These are phyloP conservation scores for Dallia pectoralis DNA, from an alignment of 2,797 vertebrate species.

Conservation along the genomic window DNA sequence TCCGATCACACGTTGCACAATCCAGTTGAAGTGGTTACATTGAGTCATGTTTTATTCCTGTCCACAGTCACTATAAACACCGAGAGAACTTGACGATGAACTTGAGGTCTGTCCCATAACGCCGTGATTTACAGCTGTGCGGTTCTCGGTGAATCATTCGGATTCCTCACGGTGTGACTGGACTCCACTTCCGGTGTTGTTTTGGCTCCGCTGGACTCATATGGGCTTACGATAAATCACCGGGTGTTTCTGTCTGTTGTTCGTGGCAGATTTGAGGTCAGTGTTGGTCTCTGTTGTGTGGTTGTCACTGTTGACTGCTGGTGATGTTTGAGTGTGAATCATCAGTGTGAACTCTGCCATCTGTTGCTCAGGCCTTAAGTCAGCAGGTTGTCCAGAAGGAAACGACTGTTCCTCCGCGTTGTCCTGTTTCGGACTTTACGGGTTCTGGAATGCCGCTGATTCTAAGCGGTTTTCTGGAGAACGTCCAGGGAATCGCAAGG, in stretches of 20 bases:
- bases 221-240: background rate
- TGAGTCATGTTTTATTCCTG: background rate
- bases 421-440: background rate
- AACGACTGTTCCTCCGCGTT: background rate
- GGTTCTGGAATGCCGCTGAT: background rate
- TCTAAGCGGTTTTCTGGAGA: no score
- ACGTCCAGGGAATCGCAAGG: no score
- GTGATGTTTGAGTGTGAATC: background rate
- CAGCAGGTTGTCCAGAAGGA: no score
- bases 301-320: background rate
- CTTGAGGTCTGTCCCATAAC: background rate
- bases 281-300: background rate
- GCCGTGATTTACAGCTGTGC: background rate
- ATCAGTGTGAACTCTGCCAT: background rate
- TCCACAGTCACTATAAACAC: background rate
- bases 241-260: background rate
- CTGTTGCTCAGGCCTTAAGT: background rate
- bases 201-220: background rate
- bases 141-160: background rate
- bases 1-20: background rate
- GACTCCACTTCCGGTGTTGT: background rate
- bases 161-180: background rate
- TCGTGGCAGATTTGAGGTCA: background rate
- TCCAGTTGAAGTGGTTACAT: background rate
- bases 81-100: background rate